These are phyloP conservation scores for Bombus balteatus DNA, from an alignment of 1,140 invertebrate species.

Conservation along the genomic window DNA sequence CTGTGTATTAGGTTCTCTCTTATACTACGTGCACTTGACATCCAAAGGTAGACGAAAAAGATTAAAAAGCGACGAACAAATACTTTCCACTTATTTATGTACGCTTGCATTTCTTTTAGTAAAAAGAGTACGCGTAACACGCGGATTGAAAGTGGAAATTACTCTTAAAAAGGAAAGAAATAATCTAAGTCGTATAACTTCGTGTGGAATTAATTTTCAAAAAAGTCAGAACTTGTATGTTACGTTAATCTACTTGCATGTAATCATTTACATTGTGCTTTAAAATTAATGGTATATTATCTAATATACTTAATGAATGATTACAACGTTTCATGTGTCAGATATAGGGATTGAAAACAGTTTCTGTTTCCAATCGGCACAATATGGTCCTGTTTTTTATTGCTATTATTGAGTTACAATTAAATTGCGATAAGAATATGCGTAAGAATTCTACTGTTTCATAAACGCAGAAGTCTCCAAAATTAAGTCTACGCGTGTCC, in stretches of 20 bases:
- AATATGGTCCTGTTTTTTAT: background rate
- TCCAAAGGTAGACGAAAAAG: slow-evolving; percentile 30
- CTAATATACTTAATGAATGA: background rate
- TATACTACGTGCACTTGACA: slow-evolving; percentile 50
- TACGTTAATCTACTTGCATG: background rate
- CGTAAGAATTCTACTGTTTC: background rate
- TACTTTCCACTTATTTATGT: slow-evolving; percentile 4
- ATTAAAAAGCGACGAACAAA: slow-evolving; percentile 48
- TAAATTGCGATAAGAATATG: background rate
- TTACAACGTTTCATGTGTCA: background rate
- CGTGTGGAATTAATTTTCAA: background rate
- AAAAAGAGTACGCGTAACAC: background rate
- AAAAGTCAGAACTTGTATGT: background rate
- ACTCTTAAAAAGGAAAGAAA: background rate
- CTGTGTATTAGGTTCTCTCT: slow-evolving; percentile 52
- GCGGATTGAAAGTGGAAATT: background rate
- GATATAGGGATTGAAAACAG: background rate
- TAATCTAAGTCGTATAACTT: background rate
- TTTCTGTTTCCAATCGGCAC: background rate
- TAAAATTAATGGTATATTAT: background rate
- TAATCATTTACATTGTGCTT: background rate
- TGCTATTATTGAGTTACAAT: background rate
- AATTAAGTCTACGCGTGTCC: background rate
- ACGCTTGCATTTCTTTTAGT: background rate
- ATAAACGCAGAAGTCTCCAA: background rate